Conservation (phyloP, 2,888 invertebrate species). For the Pammene aurita region DNA sequence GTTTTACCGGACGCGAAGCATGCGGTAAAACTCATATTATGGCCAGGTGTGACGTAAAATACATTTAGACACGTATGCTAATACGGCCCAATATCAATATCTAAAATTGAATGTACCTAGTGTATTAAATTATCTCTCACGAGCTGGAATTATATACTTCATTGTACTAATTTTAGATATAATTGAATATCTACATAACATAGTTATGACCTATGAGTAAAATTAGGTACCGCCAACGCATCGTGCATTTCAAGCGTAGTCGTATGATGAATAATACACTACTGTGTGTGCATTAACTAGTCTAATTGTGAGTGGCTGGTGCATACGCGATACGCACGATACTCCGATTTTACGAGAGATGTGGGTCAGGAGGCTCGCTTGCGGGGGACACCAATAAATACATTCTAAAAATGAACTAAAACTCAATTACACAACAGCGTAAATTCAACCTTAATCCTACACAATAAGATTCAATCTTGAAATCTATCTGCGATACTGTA, state of each 20-base stretch:
- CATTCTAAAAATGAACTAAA: slow-evolving; percentile 13
- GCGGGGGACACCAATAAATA: slow-evolving; percentile 47
- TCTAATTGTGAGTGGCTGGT: slow-evolving; percentile 45
- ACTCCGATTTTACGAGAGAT: slow-evolving; percentile 55
- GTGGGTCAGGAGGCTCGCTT: slow-evolving; percentile 74
- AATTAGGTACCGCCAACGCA: not conserved
- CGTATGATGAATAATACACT: slow-evolving; percentile 12
- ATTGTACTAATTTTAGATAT: too few relatives aligned
- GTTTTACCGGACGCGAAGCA: too few relatives aligned
- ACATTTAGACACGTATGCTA: too few relatives aligned
- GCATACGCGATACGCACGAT: slow-evolving; percentile 74
- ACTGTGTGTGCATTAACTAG: slow-evolving; percentile 22
- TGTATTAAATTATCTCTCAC: too few relatives aligned
- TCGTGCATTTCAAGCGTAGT: not conserved
- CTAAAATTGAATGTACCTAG: too few relatives aligned
- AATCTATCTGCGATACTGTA: slow-evolving; percentile 34
- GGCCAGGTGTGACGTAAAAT: too few relatives aligned
- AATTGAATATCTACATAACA: too few relatives aligned
- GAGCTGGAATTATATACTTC: too few relatives aligned
- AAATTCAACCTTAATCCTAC: slow-evolving; percentile 7
- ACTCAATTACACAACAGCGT: not conserved
- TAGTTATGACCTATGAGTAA: not conserved
- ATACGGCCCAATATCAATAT: too few relatives aligned
- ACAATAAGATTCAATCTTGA: slow-evolving; percentile 43
- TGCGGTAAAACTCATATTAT: too few relatives aligned